Conservation (phyloP, 2,797 vertebrate genomes). For the Ctenopoma kingsleyae region DNA sequence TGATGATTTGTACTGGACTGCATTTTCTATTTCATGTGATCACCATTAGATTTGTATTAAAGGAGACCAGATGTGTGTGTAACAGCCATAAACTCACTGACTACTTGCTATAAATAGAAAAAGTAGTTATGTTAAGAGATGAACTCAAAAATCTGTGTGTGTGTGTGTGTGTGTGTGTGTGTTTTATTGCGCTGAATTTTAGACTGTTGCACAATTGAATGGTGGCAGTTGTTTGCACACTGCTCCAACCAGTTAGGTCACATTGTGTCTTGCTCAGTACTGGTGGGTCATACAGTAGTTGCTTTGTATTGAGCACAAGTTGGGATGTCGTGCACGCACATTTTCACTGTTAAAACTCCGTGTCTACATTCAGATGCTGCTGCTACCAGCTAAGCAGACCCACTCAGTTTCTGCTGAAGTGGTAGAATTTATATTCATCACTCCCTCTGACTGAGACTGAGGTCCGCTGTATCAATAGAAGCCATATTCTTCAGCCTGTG, state of each 20-base stretch:
- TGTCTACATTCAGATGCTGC: constrained; percentile 10
- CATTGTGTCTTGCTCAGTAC: constrained; percentile 51
- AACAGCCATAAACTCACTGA: not conserved
- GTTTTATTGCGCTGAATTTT: constrained; percentile 47
- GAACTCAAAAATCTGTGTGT: constrained; percentile 7
- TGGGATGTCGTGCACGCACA: not conserved
- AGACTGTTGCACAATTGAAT: constrained; percentile 65
- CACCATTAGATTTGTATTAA: not conserved
- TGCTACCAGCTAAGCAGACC: not conserved
- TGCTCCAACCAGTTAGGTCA: constrained; percentile 65
- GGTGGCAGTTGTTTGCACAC: constrained; percentile 44
- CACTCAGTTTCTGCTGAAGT: constrained; percentile 26
- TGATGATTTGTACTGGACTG: not conserved
- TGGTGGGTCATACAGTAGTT: constrained; percentile 17
- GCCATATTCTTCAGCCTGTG: not conserved
- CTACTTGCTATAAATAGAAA: not conserved
- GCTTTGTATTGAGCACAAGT: constrained; percentile 48
- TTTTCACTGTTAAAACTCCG: constrained; percentile 6
- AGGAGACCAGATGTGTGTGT: too few species aligned
- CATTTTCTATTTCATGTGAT: not conserved
- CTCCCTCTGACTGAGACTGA: not conserved
- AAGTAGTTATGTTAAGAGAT: constrained; percentile 5
- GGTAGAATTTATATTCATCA: constrained; percentile 4
- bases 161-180: not conserved
- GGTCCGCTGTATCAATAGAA: not conserved